These are phyloP conservation scores for Drosophila yooni DNA, from an alignment of 2,888 invertebrate species.

Conservation along the genomic window DNA sequence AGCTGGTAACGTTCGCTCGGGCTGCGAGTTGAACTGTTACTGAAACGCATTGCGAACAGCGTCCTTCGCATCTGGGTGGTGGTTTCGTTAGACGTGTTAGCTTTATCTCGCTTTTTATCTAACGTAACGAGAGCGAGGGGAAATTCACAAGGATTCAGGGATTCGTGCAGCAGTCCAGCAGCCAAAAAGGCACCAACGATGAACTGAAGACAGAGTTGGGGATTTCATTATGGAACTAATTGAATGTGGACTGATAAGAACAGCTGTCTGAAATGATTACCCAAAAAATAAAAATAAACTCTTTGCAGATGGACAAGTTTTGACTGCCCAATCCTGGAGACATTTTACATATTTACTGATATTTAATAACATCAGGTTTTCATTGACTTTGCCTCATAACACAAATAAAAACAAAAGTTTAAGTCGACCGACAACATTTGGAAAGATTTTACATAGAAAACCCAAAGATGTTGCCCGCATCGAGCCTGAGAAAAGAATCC, in stretches of 20 bases:
- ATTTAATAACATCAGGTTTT: constrained; percentile 1
- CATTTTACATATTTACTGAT: neutral
- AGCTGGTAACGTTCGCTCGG: constrained; percentile 48
- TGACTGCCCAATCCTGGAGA: neutral
- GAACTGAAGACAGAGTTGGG: constrained; percentile 1
- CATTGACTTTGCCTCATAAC: neutral
- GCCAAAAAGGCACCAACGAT: constrained; percentile 30
- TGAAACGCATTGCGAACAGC: constrained; percentile 57
- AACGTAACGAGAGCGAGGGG: constrained; percentile 39
- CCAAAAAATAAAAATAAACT: neutral
- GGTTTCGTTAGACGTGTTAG: constrained; percentile 48
- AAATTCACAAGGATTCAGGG: constrained; percentile 33
- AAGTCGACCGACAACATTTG: neutral
- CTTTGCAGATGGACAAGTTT: neutral
- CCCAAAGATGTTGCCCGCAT: neutral
- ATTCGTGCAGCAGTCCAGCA: constrained; percentile 15
- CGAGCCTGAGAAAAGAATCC: neutral
- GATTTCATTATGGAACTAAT: constrained; percentile 35
- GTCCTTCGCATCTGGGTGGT: constrained; percentile 44
- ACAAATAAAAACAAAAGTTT: neutral
- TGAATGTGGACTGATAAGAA: constrained; percentile 13
- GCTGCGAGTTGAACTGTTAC: constrained; percentile 63
- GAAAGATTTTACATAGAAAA: neutral
- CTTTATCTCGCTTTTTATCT: constrained; percentile 71
- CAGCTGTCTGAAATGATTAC: neutral